Evolutionary conservation across 2,797 vertebrate species (phyloP), one percentile per base, ranked within the genome.

Genomic region (Arctocebus calabarensis): DNA sequence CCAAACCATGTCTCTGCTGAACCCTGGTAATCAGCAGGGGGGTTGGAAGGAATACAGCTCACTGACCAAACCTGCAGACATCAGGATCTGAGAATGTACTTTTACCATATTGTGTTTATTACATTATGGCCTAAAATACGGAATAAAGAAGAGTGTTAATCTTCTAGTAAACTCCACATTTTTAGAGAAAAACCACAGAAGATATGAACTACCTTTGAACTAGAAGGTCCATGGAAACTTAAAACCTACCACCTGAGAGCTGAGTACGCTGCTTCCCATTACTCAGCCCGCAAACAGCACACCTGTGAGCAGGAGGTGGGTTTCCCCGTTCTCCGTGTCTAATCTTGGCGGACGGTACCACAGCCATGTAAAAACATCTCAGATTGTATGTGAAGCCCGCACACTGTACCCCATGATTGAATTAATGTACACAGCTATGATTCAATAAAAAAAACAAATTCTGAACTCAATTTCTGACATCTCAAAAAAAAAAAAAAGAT

Each of bases 281-380:
- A 25, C 37, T 17, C 12, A 3, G 7, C 20, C 16, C 70, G 34
- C 13, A 32, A 52, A 10, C 1, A 9, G 25, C n/a, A 40, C 40
- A 32, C 4, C 7, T 4, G 7, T 1, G 37, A 25, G 14, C 27
- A 61, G 22, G 34, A 16, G 5, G 4, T 10, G 0, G 45, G 0
- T 57, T 27, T 78, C 6, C 45, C 95, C 19, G 64, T 62, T 7
- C 22, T 20, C n/a, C 23, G 7, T 11, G 1, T 3, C 3, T 25
- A 43, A 19, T 11, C 22, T 10, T 52, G 48, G 48, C 48, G 52
- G n/a, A 34, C 11, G 32, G 5, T 40, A 37, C 2, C 6, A 20
- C 29, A n/a, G 37, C 6, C 14, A 19, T 59, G 5, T n/a, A n/a
- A n/a, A n/a, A n/a, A n/a, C n/a, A n/a, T n/a, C n/a, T n/a, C n/a